Evolutionary conservation across 2,797 vertebrate species (phyloP).

Genomic region (Lepilemur septentrionalis): DNA sequence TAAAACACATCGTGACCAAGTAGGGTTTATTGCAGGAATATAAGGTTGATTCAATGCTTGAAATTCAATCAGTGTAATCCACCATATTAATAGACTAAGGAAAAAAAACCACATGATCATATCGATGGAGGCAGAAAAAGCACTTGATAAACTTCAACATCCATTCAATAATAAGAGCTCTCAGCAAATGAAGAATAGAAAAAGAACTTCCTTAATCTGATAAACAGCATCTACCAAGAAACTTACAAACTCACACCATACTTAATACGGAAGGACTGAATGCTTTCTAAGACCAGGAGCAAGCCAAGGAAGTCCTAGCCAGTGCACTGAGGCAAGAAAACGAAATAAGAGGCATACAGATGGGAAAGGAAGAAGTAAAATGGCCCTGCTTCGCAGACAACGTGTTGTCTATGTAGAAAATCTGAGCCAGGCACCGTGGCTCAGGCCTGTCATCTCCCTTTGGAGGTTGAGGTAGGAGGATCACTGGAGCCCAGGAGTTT

Average conservation of each 20-base stretch:
- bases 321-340: neutral
- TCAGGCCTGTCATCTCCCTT: too few species aligned
- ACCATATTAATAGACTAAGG: neutral
- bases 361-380: neutral
- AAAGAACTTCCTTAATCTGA: neutral
- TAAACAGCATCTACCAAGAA: neutral
- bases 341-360: neutral
- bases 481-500: too few species aligned
- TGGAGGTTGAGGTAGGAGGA: too few species aligned
- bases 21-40: neutral
- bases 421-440: too few species aligned
- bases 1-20: neutral
- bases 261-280: neutral
- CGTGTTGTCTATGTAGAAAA: too few species aligned
- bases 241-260: neutral
- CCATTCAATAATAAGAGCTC: neutral
- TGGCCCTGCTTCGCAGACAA: neutral
- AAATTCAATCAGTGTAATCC: neutral
- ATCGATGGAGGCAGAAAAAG: neutral
- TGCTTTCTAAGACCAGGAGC: neutral
- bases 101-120: neutral
- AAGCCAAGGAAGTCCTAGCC: neutral
- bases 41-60: neutral
- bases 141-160: neutral
- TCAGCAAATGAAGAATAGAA: neutral